Evolutionary conservation across 2,888 invertebrate species (phyloP).

Genomic region (Trachelus troglodyta): DNA sequence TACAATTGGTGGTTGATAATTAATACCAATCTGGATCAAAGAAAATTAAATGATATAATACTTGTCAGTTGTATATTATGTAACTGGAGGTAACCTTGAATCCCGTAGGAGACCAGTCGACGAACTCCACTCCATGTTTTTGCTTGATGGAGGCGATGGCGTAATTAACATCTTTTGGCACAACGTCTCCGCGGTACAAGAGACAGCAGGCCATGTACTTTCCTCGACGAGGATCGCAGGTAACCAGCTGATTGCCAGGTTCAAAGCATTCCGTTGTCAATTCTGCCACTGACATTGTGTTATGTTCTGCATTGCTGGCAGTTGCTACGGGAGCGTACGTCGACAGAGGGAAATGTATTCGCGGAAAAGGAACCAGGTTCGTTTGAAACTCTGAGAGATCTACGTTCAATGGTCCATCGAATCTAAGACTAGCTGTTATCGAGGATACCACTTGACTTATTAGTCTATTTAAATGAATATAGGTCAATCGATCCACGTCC

Average conservation of each 20-base stretch:
- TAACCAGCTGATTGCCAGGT: conserved; percentile 58
- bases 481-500: conserved; percentile 70
- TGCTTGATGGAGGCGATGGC: conserved; percentile 70
- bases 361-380: conserved; percentile 36
- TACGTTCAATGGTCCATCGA: conserved; percentile 33
- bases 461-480: conserved; percentile 71
- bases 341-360: conserved; percentile 61
- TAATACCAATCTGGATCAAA: conserved; percentile 57
- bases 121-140: conserved; percentile 70
- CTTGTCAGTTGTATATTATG: neutral
- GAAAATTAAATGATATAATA: neutral
- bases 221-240: conserved; percentile 53
- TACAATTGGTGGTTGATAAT: conserved; percentile 68
- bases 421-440: conserved; percentile 65
- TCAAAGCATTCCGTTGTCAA: conserved; percentile 44
- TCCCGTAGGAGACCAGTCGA: conserved; percentile 73
- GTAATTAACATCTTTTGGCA: conserved; percentile 66
- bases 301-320: conserved; percentile 69
- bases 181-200: conserved; percentile 45
- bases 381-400: conserved; percentile 39
- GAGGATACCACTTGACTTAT: conserved; percentile 68
- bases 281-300: conserved; percentile 37
- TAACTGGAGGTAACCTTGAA: conserved; percentile 64
- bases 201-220: conserved; percentile 69
- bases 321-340: conserved; percentile 68